Percentiles rank a stretch among this genome's conserved stretches.
phyloP scores from a whole-genome alignment of 2,113 vertebrate species.

The Desmodus rotundus region DNA sequence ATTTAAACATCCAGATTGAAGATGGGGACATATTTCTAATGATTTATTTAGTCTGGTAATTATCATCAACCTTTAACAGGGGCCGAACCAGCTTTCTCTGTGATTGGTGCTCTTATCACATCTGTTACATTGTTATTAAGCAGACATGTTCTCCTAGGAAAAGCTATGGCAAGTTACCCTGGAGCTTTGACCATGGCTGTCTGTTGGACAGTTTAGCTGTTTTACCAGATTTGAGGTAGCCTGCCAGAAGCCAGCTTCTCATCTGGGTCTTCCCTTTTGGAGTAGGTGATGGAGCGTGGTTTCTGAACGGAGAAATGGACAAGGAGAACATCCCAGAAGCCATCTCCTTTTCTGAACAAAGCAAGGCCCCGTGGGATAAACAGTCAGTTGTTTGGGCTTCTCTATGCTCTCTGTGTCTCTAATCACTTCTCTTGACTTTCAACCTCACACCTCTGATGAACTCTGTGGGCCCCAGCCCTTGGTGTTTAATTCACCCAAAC shows the following conservation, averaged over 20 bases:
- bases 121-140: constrained; percentile 55
- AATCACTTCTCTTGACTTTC: background rate
- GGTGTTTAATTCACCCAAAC: background rate
- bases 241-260: background rate
- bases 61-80: constrained; percentile 7
- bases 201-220: constrained; percentile 40
- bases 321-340: background rate
- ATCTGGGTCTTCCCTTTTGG: background rate
- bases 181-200: constrained; percentile 6
- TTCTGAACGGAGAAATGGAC: background rate
- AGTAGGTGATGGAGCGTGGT: background rate
- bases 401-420: background rate
- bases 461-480: background rate
- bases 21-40: constrained; percentile 42
- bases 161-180: background rate
- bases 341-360: background rate
- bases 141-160: constrained; percentile 53
- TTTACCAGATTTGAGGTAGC: background rate
- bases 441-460: background rate
- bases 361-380: background rate
- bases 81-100: background rate
- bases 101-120: constrained; percentile 31
- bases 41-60: constrained; percentile 67
- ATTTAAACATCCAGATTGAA: constrained; percentile 57
- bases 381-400: background rate